Evolutionary conservation across 2,888 invertebrate genomes (phyloP).

Genomic region (Deroplatys truncata): DNA sequence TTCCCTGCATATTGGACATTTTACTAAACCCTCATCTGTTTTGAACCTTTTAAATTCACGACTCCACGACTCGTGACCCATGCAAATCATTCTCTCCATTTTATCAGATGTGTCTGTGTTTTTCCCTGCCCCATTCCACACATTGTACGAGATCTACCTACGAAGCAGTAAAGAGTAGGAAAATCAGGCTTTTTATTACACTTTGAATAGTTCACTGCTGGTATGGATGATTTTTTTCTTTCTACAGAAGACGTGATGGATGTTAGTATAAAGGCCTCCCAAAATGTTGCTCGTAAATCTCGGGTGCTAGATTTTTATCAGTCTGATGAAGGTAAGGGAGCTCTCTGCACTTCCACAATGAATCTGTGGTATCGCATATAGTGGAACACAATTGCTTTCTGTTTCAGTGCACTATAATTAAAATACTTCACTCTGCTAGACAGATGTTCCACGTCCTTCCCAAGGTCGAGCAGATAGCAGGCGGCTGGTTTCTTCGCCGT

Average conservation of each 20-base stretch:
- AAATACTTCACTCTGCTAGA: neutral
- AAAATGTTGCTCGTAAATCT: neutral
- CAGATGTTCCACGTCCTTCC: neutral
- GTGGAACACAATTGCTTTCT: neutral
- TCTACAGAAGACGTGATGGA: neutral
- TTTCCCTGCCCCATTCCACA: no score
- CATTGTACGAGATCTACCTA: no score
- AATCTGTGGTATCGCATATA: neutral
- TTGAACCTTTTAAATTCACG: no score
- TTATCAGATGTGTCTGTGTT: no score
- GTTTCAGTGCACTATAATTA: neutral
- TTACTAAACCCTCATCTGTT: no score
- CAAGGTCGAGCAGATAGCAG: neutral
- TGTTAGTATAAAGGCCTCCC: neutral
- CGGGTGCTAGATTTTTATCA: neutral
- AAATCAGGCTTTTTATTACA: no score
- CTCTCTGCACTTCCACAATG: neutral
- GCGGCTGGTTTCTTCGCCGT: neutral
- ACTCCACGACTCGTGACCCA: no score
- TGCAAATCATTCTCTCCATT: no score
- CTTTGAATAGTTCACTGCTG: no score
- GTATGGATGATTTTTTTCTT: no score
- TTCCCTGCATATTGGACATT: no score
- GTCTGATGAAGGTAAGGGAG: neutral
- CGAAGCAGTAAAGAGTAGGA: no score